Evolutionary conservation across 1,140 invertebrate species (phyloP).

Genomic region (Plectrocnemia conspersa): DNA sequence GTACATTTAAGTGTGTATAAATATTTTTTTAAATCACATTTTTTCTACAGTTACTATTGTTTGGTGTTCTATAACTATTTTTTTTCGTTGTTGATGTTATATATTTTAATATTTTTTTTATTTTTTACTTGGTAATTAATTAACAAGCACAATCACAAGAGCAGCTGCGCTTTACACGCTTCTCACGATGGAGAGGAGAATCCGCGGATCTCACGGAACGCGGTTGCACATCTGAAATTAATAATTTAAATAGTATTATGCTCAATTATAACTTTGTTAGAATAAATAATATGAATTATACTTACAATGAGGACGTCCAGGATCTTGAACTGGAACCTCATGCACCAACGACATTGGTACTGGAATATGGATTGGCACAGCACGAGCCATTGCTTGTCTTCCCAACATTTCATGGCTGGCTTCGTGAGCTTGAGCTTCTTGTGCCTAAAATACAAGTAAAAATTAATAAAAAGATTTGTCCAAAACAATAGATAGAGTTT

Average conservation of each 20-base stretch:
- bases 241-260: conserved; percentile 19
- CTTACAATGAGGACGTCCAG: conserved; percentile 59
- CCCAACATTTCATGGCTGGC: conserved; percentile 46
- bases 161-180: conserved; percentile 56
- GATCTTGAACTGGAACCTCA: conserved; percentile 40
- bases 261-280: neutral
- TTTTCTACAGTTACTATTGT: too few species aligned
- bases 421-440: conserved; percentile 40
- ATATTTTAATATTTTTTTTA: too few species aligned
- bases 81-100: too few species aligned
- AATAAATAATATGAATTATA: conserved; percentile 20
- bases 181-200: conserved; percentile 43
- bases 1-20: too few species aligned
- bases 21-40: too few species aligned
- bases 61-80: too few species aligned
- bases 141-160: conserved; percentile 59
- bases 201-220: conserved; percentile 50
- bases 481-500: neutral
- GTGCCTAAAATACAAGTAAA: conserved; percentile 30
- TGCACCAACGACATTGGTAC: conserved; percentile 51
- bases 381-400: conserved; percentile 49
- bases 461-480: neutral
- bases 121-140: too few species aligned
- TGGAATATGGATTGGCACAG: conserved; percentile 51
- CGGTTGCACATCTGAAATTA: conserved; percentile 57